Conservation (phyloP, 2,797 vertebrate species). For the Cheirogaleus major region DNA sequence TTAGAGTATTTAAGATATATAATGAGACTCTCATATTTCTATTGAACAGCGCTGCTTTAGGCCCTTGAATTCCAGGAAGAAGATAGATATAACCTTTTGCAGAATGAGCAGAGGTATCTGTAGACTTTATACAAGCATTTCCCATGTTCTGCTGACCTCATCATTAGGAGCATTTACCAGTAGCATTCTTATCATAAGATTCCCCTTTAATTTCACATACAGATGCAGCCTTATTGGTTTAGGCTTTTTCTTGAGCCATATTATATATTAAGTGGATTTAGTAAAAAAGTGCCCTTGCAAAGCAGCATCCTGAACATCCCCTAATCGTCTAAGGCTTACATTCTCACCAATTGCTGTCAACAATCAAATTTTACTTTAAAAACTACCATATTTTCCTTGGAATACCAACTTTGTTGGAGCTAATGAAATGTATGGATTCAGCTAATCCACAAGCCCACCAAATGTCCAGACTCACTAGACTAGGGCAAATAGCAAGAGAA, state of each 20-base stretch:
- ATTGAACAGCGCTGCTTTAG: neutral
- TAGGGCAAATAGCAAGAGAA: neutral
- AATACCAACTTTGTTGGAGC: neutral
- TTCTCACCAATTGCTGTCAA: neutral
- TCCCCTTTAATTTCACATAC: neutral
- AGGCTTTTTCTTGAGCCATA: neutral
- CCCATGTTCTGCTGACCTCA: neutral
- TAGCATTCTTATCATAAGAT: neutral
- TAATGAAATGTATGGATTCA: neutral
- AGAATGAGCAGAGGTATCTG: neutral
- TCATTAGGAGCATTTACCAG: neutral
- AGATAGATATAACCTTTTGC: neutral
- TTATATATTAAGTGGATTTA: neutral
- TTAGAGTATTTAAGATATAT: neutral
- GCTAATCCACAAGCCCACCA: neutral
- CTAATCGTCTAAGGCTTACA: neutral
- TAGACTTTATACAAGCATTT: neutral
- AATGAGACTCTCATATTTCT: neutral
- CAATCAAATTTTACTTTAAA: conserved; percentile 13
- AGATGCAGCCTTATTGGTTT: neutral
- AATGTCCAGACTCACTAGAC: neutral
- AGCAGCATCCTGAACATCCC: neutral
- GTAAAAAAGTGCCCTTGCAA: neutral
- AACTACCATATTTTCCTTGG: neutral
- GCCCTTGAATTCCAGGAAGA: neutral